Percentiles rank a stretch among this genome's conserved stretches.
Conservation (phyloP, 2,888 invertebrate genomes). For the Hecatera dysodea region DNA sequence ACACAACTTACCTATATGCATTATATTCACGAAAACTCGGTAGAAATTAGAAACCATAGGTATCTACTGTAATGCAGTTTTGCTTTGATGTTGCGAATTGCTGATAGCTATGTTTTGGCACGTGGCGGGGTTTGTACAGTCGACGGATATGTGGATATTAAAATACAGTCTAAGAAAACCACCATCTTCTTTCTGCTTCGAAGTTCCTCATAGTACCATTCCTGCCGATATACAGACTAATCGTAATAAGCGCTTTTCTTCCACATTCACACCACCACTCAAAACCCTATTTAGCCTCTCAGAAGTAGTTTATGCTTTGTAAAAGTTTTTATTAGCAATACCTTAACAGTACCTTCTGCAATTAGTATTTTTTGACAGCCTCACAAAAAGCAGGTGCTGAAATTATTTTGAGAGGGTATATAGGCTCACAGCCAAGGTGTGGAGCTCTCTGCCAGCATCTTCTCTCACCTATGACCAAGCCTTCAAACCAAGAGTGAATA, state of each 20-base stretch:
- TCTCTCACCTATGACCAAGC: neutral
- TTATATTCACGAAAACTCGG: conserved; percentile 61
- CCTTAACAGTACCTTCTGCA: too few species aligned
- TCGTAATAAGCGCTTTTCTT: too few species aligned
- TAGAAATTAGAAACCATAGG: conserved; percentile 55
- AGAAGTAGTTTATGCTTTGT: too few species aligned
- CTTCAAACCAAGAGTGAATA: neutral
- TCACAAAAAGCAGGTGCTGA: too few species aligned
- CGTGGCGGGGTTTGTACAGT: conserved; percentile 35
- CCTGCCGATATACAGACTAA: too few species aligned
- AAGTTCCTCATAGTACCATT: too few species aligned
- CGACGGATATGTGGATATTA: neutral
- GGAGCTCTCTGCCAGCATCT: neutral
- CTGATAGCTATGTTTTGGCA: conserved; percentile 45
- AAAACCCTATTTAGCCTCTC: too few species aligned
- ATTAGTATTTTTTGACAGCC: too few species aligned
- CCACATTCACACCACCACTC: too few species aligned
- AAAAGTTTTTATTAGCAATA: too few species aligned
- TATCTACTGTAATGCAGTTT: conserved; percentile 36
- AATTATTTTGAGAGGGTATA: too few species aligned
- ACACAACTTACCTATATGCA: conserved; percentile 66
- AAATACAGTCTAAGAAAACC: neutral
- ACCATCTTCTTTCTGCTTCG: too few species aligned
- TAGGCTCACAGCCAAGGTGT: neutral
- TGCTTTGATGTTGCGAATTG: conserved; percentile 50